A percentile compares a stretch with the other conserved stretches of the same genome.
Conservation (phyloP, 2,797 vertebrate genomes). For the Chrosomus eos region DNA sequence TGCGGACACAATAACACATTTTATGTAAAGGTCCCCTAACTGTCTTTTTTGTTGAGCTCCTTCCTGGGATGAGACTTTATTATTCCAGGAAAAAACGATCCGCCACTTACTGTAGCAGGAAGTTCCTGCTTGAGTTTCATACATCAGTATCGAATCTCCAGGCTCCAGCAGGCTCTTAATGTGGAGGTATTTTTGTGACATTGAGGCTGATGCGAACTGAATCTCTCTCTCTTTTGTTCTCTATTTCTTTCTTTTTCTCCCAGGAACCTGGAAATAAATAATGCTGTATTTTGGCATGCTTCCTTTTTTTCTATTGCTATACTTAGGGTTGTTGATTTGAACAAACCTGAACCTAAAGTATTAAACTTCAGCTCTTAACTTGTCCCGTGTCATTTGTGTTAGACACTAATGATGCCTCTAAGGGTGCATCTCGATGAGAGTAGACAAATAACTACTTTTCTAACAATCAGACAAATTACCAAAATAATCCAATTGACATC, state of each 20-base stretch:
- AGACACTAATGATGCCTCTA: background rate
- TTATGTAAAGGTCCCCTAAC: background rate
- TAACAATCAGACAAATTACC: background rate
- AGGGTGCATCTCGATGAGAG: background rate
- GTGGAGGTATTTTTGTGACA: constrained; percentile 34
- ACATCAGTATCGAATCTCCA: constrained; percentile 18
- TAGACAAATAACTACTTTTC: background rate
- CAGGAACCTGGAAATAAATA: constrained; percentile 7
- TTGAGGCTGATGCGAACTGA: constrained; percentile 22
- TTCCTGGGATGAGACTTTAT: constrained; percentile 65
- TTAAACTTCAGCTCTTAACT: background rate
- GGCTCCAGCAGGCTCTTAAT: constrained; percentile 14
- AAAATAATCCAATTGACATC: background rate
- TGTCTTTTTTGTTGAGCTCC: constrained; percentile 46
- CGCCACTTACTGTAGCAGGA: constrained; percentile 59
- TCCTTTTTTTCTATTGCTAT: background rate
- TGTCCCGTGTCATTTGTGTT: background rate
- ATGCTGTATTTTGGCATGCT: background rate
- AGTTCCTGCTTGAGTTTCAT: constrained; percentile 35
- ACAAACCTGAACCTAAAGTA: background rate
- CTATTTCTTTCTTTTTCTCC: constrained; percentile 1
- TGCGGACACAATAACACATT: background rate
- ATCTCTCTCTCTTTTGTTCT: background rate
- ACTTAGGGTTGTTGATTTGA: background rate
- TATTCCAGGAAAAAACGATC: constrained; percentile 69